Evolutionary conservation across 2,797 vertebrate species (phyloP).

Genomic region (Enteromius unitaeniatus): DNA sequence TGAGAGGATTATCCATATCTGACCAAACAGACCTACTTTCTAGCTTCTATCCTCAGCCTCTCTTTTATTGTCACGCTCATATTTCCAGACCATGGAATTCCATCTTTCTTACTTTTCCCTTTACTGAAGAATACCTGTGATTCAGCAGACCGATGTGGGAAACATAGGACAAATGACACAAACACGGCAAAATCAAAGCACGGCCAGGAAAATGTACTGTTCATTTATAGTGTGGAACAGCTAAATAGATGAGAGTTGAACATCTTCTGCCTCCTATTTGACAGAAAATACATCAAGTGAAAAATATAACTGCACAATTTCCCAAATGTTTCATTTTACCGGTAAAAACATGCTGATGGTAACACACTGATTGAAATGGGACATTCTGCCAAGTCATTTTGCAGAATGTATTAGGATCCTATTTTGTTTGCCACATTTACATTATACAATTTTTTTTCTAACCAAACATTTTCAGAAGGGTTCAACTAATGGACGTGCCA

Average conservation of each 20-base stretch:
- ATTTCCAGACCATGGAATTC: neutral
- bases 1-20: conserved; percentile 43
- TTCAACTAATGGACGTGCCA: neutral
- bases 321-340: neutral
- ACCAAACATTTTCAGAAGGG: neutral
- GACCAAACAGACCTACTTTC: conserved; percentile 33
- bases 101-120: conserved; percentile 7
- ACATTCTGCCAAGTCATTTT: neutral
- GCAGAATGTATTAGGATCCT: neutral
- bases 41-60: neutral
- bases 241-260: neutral
- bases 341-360: neutral
- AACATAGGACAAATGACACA: neutral
- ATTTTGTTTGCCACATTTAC: neutral
- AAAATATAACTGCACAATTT: neutral
- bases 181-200: neutral
- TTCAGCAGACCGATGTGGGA: neutral
- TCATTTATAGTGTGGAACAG: neutral
- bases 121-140: conserved; percentile 1
- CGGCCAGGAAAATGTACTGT: neutral
- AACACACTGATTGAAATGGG: neutral
- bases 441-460: neutral
- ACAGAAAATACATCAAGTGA: neutral
- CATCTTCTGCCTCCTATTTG: neutral
- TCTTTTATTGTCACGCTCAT: neutral